Evolutionary conservation across 53 echinoderm and acorn worm species (phyloP).

Genomic region (Holothuria scabra): DNA sequence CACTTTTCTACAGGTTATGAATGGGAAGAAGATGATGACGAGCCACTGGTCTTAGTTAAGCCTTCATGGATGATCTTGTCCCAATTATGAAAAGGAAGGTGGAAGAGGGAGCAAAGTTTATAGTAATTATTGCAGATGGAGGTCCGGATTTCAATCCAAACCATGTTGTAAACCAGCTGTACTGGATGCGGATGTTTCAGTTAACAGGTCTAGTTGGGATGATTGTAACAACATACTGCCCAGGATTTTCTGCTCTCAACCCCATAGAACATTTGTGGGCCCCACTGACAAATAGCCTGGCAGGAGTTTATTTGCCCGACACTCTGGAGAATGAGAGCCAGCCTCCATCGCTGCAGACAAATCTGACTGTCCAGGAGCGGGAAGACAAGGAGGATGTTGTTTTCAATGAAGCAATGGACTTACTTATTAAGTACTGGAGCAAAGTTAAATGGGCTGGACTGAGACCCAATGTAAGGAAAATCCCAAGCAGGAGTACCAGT

Average conservation of each 20-base stretch:
- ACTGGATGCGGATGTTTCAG: not conserved
- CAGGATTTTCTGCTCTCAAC: conserved; percentile 27
- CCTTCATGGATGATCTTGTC: too few species aligned
- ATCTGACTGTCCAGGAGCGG: not conserved
- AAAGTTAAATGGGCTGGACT: not conserved
- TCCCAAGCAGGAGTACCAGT: not conserved
- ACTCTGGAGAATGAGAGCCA: not conserved
- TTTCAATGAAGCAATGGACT: not conserved
- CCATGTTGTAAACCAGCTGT: not conserved
- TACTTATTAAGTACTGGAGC: not conserved
- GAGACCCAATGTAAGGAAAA: not conserved
- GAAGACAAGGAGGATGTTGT: not conserved
- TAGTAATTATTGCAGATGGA: not conserved
- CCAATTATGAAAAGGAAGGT: too few species aligned
- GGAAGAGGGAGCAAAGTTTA: not conserved
- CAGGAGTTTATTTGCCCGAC: not conserved
- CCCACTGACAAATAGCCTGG: not conserved
- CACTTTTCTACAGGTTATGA: too few species aligned
- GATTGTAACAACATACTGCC: conserved; percentile 36
- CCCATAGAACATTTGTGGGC: conserved; percentile 34
- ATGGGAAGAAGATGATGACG: too few species aligned
- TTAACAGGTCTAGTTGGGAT: not conserved
- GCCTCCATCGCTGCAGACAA: not conserved
- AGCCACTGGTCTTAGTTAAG: too few species aligned
- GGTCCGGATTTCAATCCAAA: conserved; percentile 19